Evolutionary conservation across 1,140 invertebrate species (phyloP).

Genomic region (Andrena cerasifolii): DNA sequence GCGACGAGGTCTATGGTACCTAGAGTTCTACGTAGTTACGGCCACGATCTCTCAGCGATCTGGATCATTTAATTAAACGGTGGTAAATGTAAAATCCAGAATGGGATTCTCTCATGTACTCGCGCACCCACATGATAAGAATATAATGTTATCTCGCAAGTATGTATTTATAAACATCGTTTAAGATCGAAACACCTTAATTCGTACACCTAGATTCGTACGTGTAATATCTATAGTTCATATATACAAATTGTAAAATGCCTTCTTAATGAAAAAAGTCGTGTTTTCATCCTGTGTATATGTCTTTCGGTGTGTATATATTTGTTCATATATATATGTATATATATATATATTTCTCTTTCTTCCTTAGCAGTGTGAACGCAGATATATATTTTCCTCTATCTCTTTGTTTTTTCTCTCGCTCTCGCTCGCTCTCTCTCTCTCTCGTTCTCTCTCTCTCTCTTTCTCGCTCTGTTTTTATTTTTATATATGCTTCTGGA

Average conservation of each 20-base stretch:
- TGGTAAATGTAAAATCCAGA: conserved; percentile 75
- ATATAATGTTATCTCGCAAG: conserved; percentile 58
- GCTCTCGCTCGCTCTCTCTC: no score
- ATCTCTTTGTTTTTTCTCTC: conserved; percentile 52
- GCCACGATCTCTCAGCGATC: conserved; percentile 66
- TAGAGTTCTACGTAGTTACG: conserved; percentile 59
- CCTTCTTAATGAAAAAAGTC: conserved; percentile 77
- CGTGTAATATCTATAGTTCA: conserved; percentile 73
- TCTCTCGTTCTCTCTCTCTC: conserved; percentile 26
- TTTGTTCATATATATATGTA: conserved; percentile 47
- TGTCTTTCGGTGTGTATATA: conserved; percentile 65
- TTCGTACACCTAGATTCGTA: conserved; percentile 69
- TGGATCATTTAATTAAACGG: conserved; percentile 63
- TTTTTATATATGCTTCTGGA: conserved; percentile 51
- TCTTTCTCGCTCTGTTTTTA: conserved; percentile 32
- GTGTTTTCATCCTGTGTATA: conserved; percentile 61
- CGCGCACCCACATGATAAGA: conserved; percentile 56
- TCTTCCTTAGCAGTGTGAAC: conserved; percentile 47
- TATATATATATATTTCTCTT: conserved; percentile 39
- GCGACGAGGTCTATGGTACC: conserved; percentile 60
- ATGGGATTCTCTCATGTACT: conserved; percentile 57
- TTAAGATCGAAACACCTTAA: conserved; percentile 68
- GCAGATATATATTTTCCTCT: conserved; percentile 47
- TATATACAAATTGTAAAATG: conserved; percentile 81
- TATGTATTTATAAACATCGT: conserved; percentile 64